Evolutionary conservation across 2,113 vertebrate genomes (phyloP).

Genomic region (Rhea americana): DNA sequence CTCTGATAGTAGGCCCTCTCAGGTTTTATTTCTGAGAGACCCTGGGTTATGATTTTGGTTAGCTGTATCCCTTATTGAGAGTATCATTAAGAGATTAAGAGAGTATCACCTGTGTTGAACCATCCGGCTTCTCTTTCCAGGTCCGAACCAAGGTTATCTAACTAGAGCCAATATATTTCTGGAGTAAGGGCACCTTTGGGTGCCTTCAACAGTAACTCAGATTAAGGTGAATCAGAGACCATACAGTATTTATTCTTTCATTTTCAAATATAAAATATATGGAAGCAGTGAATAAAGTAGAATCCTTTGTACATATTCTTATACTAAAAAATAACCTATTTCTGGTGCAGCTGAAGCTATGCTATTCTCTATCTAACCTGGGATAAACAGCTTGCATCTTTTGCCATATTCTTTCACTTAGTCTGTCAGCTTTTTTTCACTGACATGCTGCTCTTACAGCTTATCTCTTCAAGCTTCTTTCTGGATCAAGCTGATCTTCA

Average conservation of each 20-base stretch:
- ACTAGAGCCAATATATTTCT: background rate
- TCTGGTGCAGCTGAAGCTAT: background rate
- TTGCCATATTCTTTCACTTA: background rate
- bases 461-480: background rate
- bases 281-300: background rate
- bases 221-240: background rate
- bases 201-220: background rate
- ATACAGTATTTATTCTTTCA: slow-evolving; percentile 16
- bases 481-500: background rate
- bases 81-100: background rate
- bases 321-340: background rate
- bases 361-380: background rate
- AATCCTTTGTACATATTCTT: background rate
- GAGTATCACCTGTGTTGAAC: background rate
- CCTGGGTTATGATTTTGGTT: background rate
- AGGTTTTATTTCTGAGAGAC: background rate
- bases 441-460: background rate
- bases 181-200: background rate
- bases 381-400: background rate
- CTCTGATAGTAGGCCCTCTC: background rate
- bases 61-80: background rate
- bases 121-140: background rate
- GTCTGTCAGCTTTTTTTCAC: background rate
- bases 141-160: background rate
- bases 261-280: slow-evolving; percentile 6